These are phyloP conservation scores for Meloe dianella DNA, from an alignment of 2,888 invertebrate genomes.

Conservation along the genomic window DNA sequence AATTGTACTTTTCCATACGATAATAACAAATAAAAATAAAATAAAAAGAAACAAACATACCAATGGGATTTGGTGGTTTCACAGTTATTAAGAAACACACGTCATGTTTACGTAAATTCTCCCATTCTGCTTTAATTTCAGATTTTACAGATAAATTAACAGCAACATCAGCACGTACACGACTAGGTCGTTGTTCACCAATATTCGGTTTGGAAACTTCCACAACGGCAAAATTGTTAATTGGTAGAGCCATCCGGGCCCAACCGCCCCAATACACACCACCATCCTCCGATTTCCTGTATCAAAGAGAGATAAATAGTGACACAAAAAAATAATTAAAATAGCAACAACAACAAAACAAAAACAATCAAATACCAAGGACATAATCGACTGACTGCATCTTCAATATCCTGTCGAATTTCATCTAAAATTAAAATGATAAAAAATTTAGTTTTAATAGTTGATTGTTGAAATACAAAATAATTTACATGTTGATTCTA, in stretches of 20 bases:
- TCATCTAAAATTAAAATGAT: slow-evolving; percentile 72
- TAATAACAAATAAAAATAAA: too few relatives aligned
- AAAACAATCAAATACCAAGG: slow-evolving; percentile 89
- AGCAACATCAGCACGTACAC: slow-evolving; percentile 93
- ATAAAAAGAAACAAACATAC: slow-evolving; percentile 63
- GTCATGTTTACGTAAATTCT: slow-evolving; percentile 94
- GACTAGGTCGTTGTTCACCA: slow-evolving; percentile 89
- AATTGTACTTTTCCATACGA: too few relatives aligned
- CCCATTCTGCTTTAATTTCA: slow-evolving; percentile 97
- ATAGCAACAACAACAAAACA: slow-evolving; percentile 36
- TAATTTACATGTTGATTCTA: slow-evolving; percentile 94
- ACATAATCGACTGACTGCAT: slow-evolving; percentile 91
- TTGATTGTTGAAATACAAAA: neutral
- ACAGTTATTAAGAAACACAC: slow-evolving; percentile 96
- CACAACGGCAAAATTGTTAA: slow-evolving; percentile 90
- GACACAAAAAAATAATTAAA: neutral
- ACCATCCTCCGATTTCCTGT: slow-evolving; percentile 84
- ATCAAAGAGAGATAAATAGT: slow-evolving; percentile 13
- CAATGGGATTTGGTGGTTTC: slow-evolving; percentile 82
- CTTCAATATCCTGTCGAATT: slow-evolving; percentile 98
- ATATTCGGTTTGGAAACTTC: slow-evolving; percentile 93
- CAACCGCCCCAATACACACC: slow-evolving; percentile 94
- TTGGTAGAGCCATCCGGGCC: slow-evolving; percentile 98
- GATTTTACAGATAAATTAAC: slow-evolving; percentile 89
- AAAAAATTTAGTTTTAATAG: neutral